Percentiles rank a stretch among this genome's conserved stretches.
Conservation (phyloP, 2,113 vertebrate genomes). For the Phrynocephalus versicolor region DNA sequence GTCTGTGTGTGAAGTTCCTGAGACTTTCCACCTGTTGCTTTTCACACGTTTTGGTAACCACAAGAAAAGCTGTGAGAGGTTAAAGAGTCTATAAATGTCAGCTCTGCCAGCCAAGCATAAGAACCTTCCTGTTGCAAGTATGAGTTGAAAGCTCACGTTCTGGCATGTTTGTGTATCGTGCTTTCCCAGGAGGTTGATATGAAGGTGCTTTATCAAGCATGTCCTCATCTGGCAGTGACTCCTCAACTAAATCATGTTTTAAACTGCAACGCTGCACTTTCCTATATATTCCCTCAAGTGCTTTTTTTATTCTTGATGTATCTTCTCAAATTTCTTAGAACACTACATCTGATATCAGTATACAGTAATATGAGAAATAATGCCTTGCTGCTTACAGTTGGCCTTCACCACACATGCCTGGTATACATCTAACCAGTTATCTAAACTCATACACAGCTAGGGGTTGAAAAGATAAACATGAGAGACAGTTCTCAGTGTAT, state of each 20-base stretch:
- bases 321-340: neutral
- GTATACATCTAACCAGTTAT: no score
- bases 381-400: neutral
- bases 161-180: neutral
- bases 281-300: neutral
- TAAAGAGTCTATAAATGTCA: constrained; percentile 1
- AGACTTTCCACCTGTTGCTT: neutral
- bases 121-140: neutral
- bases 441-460: no score
- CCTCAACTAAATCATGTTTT: neutral
- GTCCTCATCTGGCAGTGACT: neutral
- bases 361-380: neutral
- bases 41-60: neutral
- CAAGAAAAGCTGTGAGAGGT: neutral
- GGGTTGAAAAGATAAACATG: neutral
- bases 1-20: neutral
- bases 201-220: neutral
- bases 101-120: neutral
- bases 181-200: neutral
- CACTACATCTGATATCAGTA: neutral
- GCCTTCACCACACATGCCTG: neutral
- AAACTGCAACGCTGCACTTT: neutral
- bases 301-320: neutral
- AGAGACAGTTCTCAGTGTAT: neutral
- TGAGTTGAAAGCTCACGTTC: neutral